A percentile compares a stretch with the other conserved stretches of the same genome.
These are phyloP conservation scores for Rhynchonema sp. DNA, from an alignment of 2,888 invertebrate species.

Conservation along the genomic window DNA sequence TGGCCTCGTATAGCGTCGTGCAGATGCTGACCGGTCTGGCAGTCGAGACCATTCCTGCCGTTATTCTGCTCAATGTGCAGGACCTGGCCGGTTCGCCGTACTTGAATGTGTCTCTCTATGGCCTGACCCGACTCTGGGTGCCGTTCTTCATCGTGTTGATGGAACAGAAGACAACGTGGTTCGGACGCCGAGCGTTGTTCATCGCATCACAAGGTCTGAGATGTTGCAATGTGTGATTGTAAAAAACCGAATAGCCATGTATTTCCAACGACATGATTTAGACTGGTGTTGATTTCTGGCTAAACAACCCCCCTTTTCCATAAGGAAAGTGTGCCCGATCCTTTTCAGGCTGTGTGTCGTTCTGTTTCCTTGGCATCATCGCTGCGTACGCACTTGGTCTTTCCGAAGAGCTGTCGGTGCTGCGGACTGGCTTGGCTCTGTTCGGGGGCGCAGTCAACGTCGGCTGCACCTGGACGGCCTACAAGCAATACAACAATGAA, in stretches of 20 bases:
- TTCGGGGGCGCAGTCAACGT: slow-evolving; percentile 13
- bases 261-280: too few species aligned
- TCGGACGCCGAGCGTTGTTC: slow-evolving; percentile 13
- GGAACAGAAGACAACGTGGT: slow-evolving; percentile 9
- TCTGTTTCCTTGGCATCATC: not conserved
- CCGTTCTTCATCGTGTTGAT: slow-evolving; percentile 13
- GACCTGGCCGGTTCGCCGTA: slow-evolving; percentile 13
- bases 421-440: slow-evolving; percentile 3
- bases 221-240: too few species aligned
- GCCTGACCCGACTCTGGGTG: slow-evolving; percentile 12
- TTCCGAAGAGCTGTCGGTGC: not conserved
- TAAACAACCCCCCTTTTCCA: too few species aligned
- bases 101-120: slow-evolving; percentile 14
- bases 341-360: not conserved
- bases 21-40: slow-evolving; percentile 13
- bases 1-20: slow-evolving; percentile 13
- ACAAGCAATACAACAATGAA: slow-evolving; percentile 16
- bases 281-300: too few species aligned
- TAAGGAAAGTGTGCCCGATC: not conserved
- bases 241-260: too few species aligned
- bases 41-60: slow-evolving; percentile 11
- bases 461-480: slow-evolving; percentile 13
- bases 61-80: slow-evolving; percentile 15
- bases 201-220: slow-evolving; percentile 9
- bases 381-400: not conserved